Base-by-base conservation (phyloP, 2,797 vertebrate genomes). In the Rhodeus uyekii region DNA sequence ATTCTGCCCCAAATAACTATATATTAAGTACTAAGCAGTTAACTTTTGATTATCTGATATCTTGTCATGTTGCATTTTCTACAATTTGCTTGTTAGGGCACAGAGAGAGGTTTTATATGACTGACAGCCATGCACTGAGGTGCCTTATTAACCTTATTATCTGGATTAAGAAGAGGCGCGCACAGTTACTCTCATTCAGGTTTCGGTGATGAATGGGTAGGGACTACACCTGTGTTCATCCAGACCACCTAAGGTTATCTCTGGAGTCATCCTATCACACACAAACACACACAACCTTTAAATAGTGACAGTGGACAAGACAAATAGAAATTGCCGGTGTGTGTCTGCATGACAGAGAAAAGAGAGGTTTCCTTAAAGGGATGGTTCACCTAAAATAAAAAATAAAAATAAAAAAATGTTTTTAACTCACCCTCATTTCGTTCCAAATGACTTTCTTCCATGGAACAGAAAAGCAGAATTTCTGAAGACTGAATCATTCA, bases 241-340 rank as follows among this genome's bases (percentile, higher is more conserved):
- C 64, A 61, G 68, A 82, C 46, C 73, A 82, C 80, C 77, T 58
- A 61, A 83, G 79, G 86, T 87, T 87, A 86, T 87, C 80, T 76
- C 27, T 53, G 44, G 77, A 78, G 72, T 87, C 86, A 87, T 82
- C 82, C 72, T 44, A 22, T n/a, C 78, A 61, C 79, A 34, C 42
- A 60, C 32, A 69, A 61, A 55, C 82, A 38, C 60, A 58, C 36
- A 61, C 80, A 64, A 46, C 53, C 46, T 22, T 34, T 14, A n/a
- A 55, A 86, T 34, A 88, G 68, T 64, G 53, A 78, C 42, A 69
- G 78, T 19, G 36, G 44, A 53, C 16, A 24, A 78, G 76, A 80
- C 67, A 48, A 42, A 63, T 69, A 69, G 50, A 78, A 46, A 58
- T 80, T 53, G 19, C 19, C 82, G 64, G 27, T 14, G 48, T 65